These are phyloP conservation scores for Epinotia brunnichana DNA, from an alignment of 2,888 invertebrate species.

Conservation along the genomic window DNA sequence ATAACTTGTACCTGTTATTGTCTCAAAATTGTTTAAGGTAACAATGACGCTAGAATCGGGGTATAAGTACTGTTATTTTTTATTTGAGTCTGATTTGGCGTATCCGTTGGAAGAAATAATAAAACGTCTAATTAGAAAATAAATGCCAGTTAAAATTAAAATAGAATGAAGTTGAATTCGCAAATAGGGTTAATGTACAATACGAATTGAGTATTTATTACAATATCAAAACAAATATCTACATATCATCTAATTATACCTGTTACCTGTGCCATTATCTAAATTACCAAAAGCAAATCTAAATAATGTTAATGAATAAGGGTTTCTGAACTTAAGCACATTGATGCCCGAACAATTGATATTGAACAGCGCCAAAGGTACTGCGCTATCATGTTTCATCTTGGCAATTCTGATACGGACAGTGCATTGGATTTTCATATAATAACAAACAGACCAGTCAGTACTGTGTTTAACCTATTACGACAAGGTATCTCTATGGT, in stretches of 20 bases:
- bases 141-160: too few relatives aligned
- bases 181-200: too few relatives aligned
- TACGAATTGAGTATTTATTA: too few relatives aligned
- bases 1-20: neutral
- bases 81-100: neutral
- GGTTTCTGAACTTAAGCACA: too few relatives aligned
- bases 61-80: neutral
- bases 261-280: neutral
- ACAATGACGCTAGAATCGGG: neutral
- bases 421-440: neutral
- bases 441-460: neutral
- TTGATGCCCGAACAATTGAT: neutral
- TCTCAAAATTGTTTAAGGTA: neutral
- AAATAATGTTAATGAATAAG: neutral
- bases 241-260: neutral
- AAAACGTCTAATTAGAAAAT: neutral
- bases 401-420: neutral
- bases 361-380: neutral
- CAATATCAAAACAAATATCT: too few relatives aligned
- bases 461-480: conserved; percentile 3
- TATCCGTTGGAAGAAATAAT: neutral
- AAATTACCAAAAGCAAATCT: neutral
- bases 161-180: too few relatives aligned
- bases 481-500: neutral
- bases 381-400: neutral